A percentile compares a stretch with the other conserved stretches of the same genome.
These are phyloP conservation scores for Sporophila hypoxantha DNA, from an alignment of 2,113 vertebrate species.

Conservation along the genomic window DNA sequence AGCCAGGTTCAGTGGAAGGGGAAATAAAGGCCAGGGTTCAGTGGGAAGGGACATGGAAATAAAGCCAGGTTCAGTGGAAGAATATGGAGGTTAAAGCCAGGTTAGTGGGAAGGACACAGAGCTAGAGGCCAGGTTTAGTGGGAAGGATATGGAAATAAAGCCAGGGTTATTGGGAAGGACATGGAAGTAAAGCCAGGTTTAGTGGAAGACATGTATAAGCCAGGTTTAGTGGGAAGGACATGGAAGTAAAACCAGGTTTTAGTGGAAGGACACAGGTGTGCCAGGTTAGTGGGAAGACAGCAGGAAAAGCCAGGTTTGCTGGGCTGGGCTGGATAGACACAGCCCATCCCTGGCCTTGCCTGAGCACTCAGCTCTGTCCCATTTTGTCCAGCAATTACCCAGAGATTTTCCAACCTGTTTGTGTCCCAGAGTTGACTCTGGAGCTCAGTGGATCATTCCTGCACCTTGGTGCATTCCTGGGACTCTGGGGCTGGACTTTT, in stretches of 20 bases:
- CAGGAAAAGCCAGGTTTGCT: not conserved
- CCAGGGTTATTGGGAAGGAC: not conserved
- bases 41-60: accelerated
- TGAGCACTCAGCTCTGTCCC: not conserved
- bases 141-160: not conserved
- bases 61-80: not conserved
- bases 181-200: not conserved
- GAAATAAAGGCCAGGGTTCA: not conserved
- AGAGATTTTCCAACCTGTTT: not conserved
- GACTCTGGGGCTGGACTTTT: not conserved
- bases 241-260: too few relatives aligned
- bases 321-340: not conserved
- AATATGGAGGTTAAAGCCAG: too few relatives aligned
- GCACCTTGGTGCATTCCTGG: too few relatives aligned
- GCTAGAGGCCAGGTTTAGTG: not conserved
- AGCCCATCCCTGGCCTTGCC: not conserved
- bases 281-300: not conserved
- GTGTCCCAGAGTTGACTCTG: not conserved
- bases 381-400: not conserved
- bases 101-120: not conserved
- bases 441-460: not conserved
- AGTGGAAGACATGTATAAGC: too few relatives aligned
- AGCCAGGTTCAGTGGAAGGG: not conserved
- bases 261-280: too few relatives aligned
- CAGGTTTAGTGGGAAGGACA: not conserved